Evolutionary conservation across 2,888 invertebrate genomes (phyloP), one percentile per base, ranked within the genome.

Genomic region (Mantis religiosa): DNA sequence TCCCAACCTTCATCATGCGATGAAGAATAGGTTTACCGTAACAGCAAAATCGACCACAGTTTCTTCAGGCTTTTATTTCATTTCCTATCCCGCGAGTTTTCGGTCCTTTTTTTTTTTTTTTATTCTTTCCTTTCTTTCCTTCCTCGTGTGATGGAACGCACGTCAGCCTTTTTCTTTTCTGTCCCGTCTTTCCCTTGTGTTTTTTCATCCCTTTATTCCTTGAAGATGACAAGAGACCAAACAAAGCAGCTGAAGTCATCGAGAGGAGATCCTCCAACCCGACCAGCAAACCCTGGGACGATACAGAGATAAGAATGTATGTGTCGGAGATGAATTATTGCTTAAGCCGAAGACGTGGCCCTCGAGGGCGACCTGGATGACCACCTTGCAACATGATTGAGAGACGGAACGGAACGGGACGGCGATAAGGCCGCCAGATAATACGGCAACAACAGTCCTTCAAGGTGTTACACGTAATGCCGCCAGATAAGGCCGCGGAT

Each of bases 311-410:
- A 86, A 86, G 86, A 30, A 86, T 28, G 71, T 86, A 8, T 54
- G 54, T 86, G 86, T 86, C 86, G 71, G 86, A 71, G 86, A 86
- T 86, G 86, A 86, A 86, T 86, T 86, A 86, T 86, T 86, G 86
- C 86, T 28, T 28, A 71, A 71, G 86, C 71, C 27, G 86, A 86
- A 86, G 86, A 86, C 86, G 85, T 71, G 71, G 86, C 81, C 71
- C 71, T 85, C 54, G 85, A 85, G 54, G 54, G 85, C 85, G 85
- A 85, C 54, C 85, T 85, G 71, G 54, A 27, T 81, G 86, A 30
- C 54, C 86, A 86, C 86, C 54, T 30, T 84, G 84, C 84, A 28
- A 28, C 28, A 54, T 7, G 34, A 15, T 25, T 85, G 85, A 20
- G 15, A 86, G 87, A 87, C n/a, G 82, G 82, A 82, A 27, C 81